Evolutionary conservation across 1,140 invertebrate genomes (phyloP), one percentile per base, ranked within the genome.

Genomic region (Panagrolaimus sp.): DNA sequence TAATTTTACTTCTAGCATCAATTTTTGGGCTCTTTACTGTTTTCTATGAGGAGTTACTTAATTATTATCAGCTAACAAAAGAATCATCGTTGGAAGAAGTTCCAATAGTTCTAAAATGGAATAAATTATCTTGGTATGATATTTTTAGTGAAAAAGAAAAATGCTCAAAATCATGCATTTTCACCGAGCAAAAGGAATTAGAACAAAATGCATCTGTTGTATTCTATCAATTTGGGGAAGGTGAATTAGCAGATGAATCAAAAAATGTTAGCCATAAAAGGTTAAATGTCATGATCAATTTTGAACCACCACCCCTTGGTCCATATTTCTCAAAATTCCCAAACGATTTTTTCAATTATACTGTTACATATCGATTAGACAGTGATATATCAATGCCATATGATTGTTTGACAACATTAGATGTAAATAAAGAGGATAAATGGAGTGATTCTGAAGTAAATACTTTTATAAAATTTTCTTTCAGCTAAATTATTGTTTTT

Each of bases 361-460:
- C 51, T 53, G 16, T n/a, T 13, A 53, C 51, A 9, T 53, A 53
- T 53, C 51, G 51, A 53, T 27, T 23, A n/a, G 51, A 53, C n/a
- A 53, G 51, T 27, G 27, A 20, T 9, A 53, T 53, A 1, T 27
- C 51, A 23, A 9, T 53, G 11, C 27, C 20, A 2, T 53, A 53
- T 5, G 51, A 53, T 5, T 23, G 51, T 9, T 53, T 53, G 9
- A 27, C 9, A n/a, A 20, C 8, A 5, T n/a, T 53, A 2, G n/a
- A 53, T 27, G n/a, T 2, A 11, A 53, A 53, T 20, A n/a, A 53
- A 2, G 16, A 9, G 9, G 51, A 53, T 53, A 20, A 27, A n/a
- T 53, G 51, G 51, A n/a, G 9, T 20, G 51, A 53, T n/a, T 20
- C 51, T n/a, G 51, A 53, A 13, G 51, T 53, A 9, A n/a, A n/a